Evolutionary conservation across 2,888 invertebrate genomes (phyloP).

Genomic region (Drosophila paramelanica): DNA sequence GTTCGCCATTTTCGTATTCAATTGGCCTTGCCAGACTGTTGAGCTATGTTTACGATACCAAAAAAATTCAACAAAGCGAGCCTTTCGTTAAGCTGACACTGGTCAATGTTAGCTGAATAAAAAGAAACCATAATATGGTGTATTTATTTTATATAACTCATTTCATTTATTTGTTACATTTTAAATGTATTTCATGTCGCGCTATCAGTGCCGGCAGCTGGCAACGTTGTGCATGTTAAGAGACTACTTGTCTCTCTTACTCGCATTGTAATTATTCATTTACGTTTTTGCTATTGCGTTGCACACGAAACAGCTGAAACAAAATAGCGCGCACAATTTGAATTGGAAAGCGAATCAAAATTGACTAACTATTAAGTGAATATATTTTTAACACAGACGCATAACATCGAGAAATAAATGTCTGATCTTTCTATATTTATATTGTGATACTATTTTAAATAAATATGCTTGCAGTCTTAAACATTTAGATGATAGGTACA

Average conservation of each 20-base stretch:
- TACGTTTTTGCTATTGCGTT: constrained; percentile 11
- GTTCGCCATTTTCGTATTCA: constrained; percentile 80
- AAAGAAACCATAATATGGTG: background rate
- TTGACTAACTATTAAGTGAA: background rate
- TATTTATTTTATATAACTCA: no score
- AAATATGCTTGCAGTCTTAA: background rate
- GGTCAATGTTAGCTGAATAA: rapidly evolving
- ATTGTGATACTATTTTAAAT: background rate
- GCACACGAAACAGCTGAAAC: constrained; percentile 46
- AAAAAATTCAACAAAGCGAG: background rate
- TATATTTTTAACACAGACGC: no score
- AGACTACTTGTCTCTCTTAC: constrained; percentile 33
- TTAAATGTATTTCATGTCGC: constrained; percentile 4
- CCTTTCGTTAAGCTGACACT: background rate
- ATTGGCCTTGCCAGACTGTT: constrained; percentile 60
- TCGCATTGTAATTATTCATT: constrained; percentile 19
- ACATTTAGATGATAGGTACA: constrained; percentile 9
- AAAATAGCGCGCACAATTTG: constrained; percentile 43
- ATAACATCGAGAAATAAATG: background rate
- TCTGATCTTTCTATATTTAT: background rate
- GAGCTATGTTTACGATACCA: constrained; percentile 9
- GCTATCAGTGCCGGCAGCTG: constrained; percentile 17
- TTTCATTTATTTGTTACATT: background rate
- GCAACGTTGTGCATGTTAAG: constrained; percentile 13
- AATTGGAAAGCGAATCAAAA: background rate